phyloP scores from a whole-genome alignment of 1,140 invertebrate genomes.

The Bombus confusus region DNA sequence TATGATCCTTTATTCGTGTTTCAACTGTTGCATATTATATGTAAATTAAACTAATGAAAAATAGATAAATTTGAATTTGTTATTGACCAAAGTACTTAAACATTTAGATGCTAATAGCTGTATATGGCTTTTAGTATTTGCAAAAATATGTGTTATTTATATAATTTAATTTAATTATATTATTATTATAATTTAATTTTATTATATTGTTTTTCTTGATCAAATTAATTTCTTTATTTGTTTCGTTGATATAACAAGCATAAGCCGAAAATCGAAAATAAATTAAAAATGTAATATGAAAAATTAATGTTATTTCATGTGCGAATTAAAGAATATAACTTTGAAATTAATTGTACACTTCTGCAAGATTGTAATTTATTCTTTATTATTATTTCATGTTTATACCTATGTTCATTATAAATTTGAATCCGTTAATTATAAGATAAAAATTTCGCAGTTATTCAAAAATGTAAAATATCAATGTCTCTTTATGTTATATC shows the following conservation, averaged over 20 bases:
- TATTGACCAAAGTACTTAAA: background rate
- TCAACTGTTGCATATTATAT: background rate
- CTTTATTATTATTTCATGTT: background rate
- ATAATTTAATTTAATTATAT: too few species aligned
- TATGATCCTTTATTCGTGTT: background rate
- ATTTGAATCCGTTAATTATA: background rate
- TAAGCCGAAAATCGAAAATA: background rate
- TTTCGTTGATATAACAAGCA: too few species aligned
- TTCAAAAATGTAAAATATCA: background rate
- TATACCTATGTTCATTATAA: background rate
- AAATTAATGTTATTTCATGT: background rate
- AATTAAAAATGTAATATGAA: background rate
- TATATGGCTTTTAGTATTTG: slow-evolving; percentile 2
- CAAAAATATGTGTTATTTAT: background rate
- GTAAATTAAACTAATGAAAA: background rate
- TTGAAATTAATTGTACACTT: too few species aligned
- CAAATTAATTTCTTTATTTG: background rate
- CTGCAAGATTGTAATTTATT: background rate
- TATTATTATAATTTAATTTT: background rate
- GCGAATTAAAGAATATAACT: background rate
- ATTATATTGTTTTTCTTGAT: slow-evolving; percentile 2
- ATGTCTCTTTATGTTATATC: background rate
- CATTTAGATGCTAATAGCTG: background rate
- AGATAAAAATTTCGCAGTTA: background rate
- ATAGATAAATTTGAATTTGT: background rate